Evolutionary conservation across 1,140 invertebrate genomes (phyloP), one percentile per base, ranked within the genome.

Genomic region (Pogonomyrmex californicus): DNA sequence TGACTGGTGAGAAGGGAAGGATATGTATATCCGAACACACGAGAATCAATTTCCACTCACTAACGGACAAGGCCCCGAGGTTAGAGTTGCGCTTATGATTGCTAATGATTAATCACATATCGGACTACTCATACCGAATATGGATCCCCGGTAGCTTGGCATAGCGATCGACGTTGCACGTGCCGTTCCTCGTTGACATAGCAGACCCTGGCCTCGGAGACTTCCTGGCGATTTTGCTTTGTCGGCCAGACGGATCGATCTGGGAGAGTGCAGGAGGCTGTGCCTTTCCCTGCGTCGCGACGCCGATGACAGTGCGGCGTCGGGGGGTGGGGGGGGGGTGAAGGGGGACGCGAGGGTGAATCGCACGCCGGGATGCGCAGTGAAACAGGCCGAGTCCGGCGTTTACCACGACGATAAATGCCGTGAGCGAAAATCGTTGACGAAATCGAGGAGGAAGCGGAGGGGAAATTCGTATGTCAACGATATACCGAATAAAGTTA

Each of bases 171-270:
- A 54, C 63, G 77, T 68, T 33, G 63, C 36, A 81, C 77, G 77
- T 41, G 63, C 30, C 56, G 56, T 63, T 68, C 62, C 63, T 49
- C 41, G 58, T 60, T 66, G 47, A 63, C 58, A 66, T 66, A 85
- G 73, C 68, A 33, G 49, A 60, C 65, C 86, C 56, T 76, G 68
- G 54, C 7, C 14, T 44, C 47, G 7, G 41, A 82, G 66, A 89
- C 65, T 77, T 83, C 38, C 30, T 33, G 33, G 66, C 58, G 71
- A 87, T 71, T 71, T 33, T 58, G 23, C 76, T 47, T 23, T 58
- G 77, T 86, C 87, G 58, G 76, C 76, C 38, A 56, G 86, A 51
- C 66, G 88, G 73, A 90, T 90, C 88, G 88, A 90, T 90, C 79
- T 85, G 86, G n/a, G 30, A 73, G 63, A 85, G 60, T 66, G 54